phyloP scores from a whole-genome alignment of 2,797 vertebrate species.

The Moxostoma hubbsi region DNA sequence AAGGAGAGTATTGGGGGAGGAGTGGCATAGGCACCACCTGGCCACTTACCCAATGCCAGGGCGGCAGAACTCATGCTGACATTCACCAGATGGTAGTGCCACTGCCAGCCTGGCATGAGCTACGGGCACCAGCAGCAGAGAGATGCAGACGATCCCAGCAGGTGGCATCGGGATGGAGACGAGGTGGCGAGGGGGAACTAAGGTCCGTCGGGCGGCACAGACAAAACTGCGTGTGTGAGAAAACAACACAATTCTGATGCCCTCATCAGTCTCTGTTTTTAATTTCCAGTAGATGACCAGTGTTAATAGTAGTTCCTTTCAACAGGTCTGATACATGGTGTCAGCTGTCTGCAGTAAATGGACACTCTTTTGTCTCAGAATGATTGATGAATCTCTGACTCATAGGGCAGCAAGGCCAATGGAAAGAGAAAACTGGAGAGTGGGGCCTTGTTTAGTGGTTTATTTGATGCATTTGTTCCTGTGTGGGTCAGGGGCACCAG shows the following conservation, averaged over 20 bases:
- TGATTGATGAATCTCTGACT: constrained; percentile 43
- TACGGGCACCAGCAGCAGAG: constrained; percentile 27
- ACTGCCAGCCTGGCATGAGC: constrained; percentile 57
- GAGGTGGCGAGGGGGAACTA: constrained; percentile 3
- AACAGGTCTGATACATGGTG: constrained; percentile 46
- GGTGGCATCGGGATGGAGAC: constrained; percentile 26
- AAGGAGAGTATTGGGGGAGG: background rate
- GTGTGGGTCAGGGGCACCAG: background rate
- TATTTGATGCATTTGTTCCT: constrained; percentile 14
- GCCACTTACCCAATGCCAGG: constrained; percentile 64
- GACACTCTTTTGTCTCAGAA: constrained; percentile 26
- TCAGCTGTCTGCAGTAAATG: constrained; percentile 42
- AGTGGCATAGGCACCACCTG: constrained; percentile 63
- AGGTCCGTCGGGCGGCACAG: constrained; percentile 11
- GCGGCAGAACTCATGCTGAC: constrained; percentile 66
- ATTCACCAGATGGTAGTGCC: constrained; percentile 70
- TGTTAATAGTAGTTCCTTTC: constrained; percentile 42
- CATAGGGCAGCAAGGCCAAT: constrained; percentile 1
- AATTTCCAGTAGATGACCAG: constrained; percentile 54
- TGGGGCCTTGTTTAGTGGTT: background rate
- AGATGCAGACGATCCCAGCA: constrained; percentile 26
- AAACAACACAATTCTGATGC: constrained; percentile 31
- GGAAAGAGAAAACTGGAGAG: constrained; percentile 9
- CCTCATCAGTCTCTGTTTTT: constrained; percentile 56
- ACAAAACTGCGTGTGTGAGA: constrained; percentile 29